Conservation (phyloP, 2,888 invertebrate genomes). For the Caenorhabditis angaria region DNA sequence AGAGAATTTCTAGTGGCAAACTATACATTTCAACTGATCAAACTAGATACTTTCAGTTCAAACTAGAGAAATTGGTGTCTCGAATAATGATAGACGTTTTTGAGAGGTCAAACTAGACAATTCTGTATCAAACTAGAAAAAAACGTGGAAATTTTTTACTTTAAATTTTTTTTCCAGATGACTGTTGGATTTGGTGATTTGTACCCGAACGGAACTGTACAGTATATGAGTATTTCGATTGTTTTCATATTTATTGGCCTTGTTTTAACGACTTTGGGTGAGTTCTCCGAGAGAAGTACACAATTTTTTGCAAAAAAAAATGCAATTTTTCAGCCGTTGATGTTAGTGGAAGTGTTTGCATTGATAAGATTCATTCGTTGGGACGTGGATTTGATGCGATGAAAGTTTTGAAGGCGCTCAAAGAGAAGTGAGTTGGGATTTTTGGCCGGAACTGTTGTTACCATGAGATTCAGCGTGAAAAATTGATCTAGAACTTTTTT, state of each 20-base stretch:
- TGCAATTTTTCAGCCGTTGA: constrained; percentile 47
- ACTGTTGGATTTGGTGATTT: constrained; percentile 71
- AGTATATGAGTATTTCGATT: constrained; percentile 64
- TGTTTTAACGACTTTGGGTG: constrained; percentile 52
- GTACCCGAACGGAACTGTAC: constrained; percentile 54
- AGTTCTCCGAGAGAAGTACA: no score
- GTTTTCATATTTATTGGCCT: constrained; percentile 69
- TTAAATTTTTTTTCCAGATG: constrained; percentile 62
- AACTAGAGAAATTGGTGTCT: no score
- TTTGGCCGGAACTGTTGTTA: neutral
- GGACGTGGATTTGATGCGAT: constrained; percentile 57
- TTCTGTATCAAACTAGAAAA: no score
- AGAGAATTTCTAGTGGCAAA: no score
- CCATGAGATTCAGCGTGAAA: neutral
- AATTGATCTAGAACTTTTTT: no score
- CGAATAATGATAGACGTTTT: no score
- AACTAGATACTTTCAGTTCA: no score
- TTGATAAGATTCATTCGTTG: constrained; percentile 59
- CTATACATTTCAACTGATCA: no score
- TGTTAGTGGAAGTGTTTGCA: constrained; percentile 61
- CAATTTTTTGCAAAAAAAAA: no score
- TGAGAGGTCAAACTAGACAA: no score
- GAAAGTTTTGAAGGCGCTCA: constrained; percentile 44
- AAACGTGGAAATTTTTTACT: no score
- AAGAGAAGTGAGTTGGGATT: constrained; percentile 15